These are phyloP conservation scores for Drosophila parabipectinata DNA, from an alignment of 1,140 invertebrate species.

Conservation along the genomic window DNA sequence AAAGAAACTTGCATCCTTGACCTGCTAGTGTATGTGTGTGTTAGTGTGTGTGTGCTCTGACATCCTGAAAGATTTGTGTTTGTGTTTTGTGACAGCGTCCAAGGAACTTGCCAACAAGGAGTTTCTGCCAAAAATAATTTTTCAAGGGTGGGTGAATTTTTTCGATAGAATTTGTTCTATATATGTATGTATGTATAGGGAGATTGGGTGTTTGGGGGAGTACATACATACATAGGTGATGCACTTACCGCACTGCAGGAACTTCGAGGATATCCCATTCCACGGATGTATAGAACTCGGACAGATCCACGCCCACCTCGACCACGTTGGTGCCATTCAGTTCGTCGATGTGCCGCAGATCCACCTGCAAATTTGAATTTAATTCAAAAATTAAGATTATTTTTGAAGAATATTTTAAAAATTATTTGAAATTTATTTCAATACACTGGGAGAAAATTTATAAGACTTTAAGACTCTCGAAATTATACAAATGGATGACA, in stretches of 20 bases:
- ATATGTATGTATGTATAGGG: no score
- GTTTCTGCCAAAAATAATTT: constrained; percentile 61
- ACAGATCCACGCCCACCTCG: constrained; percentile 95
- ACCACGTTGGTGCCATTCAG: constrained; percentile 92
- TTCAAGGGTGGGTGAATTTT: constrained; percentile 27
- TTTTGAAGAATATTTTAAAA: no score
- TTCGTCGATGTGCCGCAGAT: constrained; percentile 94
- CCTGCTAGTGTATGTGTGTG: constrained; percentile 29
- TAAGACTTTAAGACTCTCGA: no score
- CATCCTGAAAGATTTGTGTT: constrained; percentile 70
- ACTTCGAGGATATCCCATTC: constrained; percentile 99
- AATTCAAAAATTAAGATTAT: constrained; percentile 11
- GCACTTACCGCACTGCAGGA: constrained; percentile 92
- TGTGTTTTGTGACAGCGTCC: constrained; percentile 76
- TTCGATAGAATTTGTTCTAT: background rate
- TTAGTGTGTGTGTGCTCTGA: constrained; percentile 23
- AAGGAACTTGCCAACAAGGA: constrained; percentile 65
- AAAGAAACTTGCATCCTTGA: constrained; percentile 57
- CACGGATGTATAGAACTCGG: constrained; percentile 97
- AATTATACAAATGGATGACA: no score
- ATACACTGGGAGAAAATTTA: background rate
- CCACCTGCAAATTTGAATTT: constrained; percentile 87
- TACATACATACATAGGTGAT: background rate
- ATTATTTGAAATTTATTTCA: no score
- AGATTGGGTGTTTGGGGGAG: no score